Evolutionary conservation across 2,797 vertebrate species (phyloP).

Genomic region (Chelon auratus): DNA sequence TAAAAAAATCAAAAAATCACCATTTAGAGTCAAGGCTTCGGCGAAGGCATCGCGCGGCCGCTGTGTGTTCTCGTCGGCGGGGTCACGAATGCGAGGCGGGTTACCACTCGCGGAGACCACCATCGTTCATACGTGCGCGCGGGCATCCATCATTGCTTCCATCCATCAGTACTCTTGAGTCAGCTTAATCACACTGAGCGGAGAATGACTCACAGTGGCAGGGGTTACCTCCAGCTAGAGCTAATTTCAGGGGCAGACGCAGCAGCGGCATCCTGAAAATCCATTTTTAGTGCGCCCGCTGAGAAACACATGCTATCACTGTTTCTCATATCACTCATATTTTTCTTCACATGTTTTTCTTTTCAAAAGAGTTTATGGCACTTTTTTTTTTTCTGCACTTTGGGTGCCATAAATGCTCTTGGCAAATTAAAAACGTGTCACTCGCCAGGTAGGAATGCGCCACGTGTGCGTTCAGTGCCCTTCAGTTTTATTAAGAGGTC

Average conservation of each 20-base stretch:
- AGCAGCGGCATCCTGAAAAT: constrained; percentile 34
- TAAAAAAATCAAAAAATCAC: constrained; percentile 41
- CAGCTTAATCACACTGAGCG: constrained; percentile 49
- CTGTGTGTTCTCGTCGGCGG: neutral
- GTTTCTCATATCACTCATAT: constrained; percentile 17
- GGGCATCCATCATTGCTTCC: constrained; percentile 42
- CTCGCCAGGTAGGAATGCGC: too few relatives aligned
- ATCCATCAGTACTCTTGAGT: constrained; percentile 59
- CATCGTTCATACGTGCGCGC: constrained; percentile 21
- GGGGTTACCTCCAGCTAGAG: constrained; percentile 66
- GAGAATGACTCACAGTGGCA: constrained; percentile 63
- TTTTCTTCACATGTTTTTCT: neutral
- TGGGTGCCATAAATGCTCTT: too few relatives aligned
- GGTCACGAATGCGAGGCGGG: constrained; percentile 40
- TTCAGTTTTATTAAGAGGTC: neutral
- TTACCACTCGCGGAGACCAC: constrained; percentile 17
- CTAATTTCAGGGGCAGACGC: constrained; percentile 66
- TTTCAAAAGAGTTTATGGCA: neutral
- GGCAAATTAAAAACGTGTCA: too few relatives aligned
- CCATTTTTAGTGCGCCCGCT: constrained; percentile 38
- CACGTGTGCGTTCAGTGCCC: neutral
- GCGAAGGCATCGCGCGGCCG: neutral
- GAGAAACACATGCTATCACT: constrained; percentile 32
- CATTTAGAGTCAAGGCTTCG: constrained; percentile 14
- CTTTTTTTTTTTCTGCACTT: too few relatives aligned